These are phyloP conservation scores for Edolisoma coerulescens DNA, from an alignment of 2,113 vertebrate genomes.

Conservation along the genomic window DNA sequence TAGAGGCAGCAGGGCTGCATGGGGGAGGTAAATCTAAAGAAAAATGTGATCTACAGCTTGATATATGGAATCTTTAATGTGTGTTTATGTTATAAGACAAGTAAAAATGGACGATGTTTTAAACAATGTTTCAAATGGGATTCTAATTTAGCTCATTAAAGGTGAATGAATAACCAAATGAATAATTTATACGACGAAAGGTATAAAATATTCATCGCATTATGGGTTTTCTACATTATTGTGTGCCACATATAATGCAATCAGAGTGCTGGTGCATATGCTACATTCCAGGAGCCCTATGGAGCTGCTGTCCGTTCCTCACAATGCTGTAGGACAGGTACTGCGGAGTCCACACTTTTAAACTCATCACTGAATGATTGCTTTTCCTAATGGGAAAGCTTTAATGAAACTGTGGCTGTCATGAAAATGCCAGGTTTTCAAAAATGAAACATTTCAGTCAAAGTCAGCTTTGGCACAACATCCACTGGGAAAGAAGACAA, in stretches of 20 bases:
- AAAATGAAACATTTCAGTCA: neutral
- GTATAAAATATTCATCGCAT: constrained; percentile 17
- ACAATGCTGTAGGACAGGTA: neutral
- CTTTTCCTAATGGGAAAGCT: neutral
- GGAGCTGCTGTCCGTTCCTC: neutral
- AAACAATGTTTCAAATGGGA: neutral
- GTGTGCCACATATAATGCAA: neutral
- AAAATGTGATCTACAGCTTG: neutral
- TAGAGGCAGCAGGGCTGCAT: rapidly evolving
- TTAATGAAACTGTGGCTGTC: neutral
- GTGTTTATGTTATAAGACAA: neutral
- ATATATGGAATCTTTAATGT: neutral
- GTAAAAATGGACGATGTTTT: neutral
- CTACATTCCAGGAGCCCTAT: neutral
- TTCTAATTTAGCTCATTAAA: constrained; percentile 42
- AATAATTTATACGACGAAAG: neutral
- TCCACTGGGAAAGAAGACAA: neutral
- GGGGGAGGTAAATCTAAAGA: neutral
- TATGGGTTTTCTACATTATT: neutral
- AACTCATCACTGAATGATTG: neutral
- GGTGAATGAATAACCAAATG: constrained; percentile 7
- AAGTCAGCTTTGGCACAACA: neutral
- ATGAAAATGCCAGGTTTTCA: neutral
- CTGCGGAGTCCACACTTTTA: neutral
- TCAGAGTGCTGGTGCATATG: neutral